Evolutionary conservation across 2,113 vertebrate genomes (phyloP).

Genomic region (Hypomesus transpacificus): DNA sequence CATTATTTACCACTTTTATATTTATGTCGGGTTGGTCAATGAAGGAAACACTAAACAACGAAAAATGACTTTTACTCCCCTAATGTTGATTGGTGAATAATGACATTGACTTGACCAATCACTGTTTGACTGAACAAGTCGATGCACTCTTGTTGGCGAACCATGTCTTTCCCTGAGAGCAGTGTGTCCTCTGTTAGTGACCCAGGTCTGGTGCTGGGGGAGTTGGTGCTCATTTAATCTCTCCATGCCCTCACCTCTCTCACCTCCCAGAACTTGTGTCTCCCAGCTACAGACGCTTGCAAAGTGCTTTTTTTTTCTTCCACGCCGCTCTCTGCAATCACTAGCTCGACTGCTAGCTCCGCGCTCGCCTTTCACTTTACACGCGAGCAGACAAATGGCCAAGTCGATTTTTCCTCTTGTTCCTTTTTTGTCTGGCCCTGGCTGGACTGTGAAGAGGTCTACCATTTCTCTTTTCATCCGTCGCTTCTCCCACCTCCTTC

Average conservation of each 20-base stretch:
- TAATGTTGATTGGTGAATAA: too few relatives aligned
- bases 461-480: not conserved
- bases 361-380: not conserved
- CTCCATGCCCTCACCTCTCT: conserved; percentile 46
- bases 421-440: not conserved
- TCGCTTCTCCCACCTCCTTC: not conserved
- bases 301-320: conserved; percentile 13
- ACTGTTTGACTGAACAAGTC: too few relatives aligned
- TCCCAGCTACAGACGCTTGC: conserved; percentile 18
- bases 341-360: conserved; percentile 1
- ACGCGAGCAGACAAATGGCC: conserved; percentile 3
- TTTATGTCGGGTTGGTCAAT: too few relatives aligned
- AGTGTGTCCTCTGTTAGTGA: conserved; percentile 45
- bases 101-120: too few relatives aligned
- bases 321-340: conserved; percentile 24
- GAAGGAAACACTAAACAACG: too few relatives aligned
- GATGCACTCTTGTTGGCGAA: not conserved
- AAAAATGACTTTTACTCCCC: too few relatives aligned
- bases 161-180: conserved; percentile 17
- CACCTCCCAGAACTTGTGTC: conserved; percentile 27
- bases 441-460: not conserved
- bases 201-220: conserved; percentile 39
- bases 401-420: not conserved
- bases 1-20: too few relatives aligned
- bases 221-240: conserved; percentile 53